Evolutionary conservation across 2,797 vertebrate species (phyloP), one percentile per base, ranked within the genome.

Genomic region (Paramormyrops hopkinsi): DNA sequence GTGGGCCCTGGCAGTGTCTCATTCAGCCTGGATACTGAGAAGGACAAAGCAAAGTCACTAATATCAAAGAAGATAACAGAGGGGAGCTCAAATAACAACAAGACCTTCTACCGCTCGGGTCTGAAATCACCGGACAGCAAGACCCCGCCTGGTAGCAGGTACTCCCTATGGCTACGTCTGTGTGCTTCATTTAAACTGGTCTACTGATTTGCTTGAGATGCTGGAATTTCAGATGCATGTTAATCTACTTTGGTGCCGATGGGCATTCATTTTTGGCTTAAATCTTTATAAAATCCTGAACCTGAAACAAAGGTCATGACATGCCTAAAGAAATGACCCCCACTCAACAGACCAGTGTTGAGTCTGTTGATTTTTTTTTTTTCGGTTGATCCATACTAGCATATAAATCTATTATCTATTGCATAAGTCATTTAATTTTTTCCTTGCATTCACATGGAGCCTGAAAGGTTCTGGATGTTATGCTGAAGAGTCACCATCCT

Each of bases 1-100:
- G 6, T 86, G 33, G 62, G 88, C 69, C 87, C 88, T 92, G 88
- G 19, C 90, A 91, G 48, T 6, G 88, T 93, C 86, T 84, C 92
- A 0, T 79, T 93, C 33, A 92, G 90, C 29, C 46, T 91, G 0
- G 91, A 89, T 0, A 50, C 90, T 0, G 90, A 90, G 54, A 96
- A 94, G 86, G 95, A 94, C 44, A 96, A 94, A 85, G 97, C 96
- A 0, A 94, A 94, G 62, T 93, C 89, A 33, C 46, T 95, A 22
- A 96, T 99, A 84, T 94, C 94, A 17, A 96, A 96, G 90, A 95
- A 93, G 89, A 91, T 96, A 89, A 0, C 87, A 0, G 94, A 95
- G 90, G 94, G 94, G 73, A 95, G 91, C 89, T 93, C 91, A 90
- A 94, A 93, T 48, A 93, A 91, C 89, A 93, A 90, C 90, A 93